Conservation (phyloP, 2,113 vertebrate species). For the Ceyx cyanopectus region DNA sequence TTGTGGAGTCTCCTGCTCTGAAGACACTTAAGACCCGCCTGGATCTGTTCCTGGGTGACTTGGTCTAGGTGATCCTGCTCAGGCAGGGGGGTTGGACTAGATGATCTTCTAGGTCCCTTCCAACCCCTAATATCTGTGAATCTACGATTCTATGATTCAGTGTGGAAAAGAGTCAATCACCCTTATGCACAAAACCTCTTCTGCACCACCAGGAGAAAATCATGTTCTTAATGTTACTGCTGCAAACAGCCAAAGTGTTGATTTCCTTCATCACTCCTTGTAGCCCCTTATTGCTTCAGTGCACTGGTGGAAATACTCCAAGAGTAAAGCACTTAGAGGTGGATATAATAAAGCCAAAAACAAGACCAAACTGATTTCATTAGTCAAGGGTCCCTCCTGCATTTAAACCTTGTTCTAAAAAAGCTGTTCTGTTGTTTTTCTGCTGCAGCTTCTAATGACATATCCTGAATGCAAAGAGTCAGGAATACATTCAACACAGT, state of each 20-base stretch:
- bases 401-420: not conserved
- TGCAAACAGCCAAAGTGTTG: not conserved
- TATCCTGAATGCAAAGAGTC: not conserved
- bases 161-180: not conserved
- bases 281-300: not conserved
- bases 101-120: no score
- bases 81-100: no score
- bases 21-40: no score
- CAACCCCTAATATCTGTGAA: no score
- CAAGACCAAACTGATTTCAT: not conserved
- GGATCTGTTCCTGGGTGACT: no score
- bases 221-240: not conserved
- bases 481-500: not conserved
- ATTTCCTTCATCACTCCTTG: not conserved
- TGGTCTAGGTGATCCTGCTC: no score
- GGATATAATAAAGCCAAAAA: not conserved
- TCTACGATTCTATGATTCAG: no score
- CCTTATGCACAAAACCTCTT: not conserved
- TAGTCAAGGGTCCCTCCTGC: not conserved
- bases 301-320: not conserved
- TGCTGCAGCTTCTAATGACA: fast-evolving
- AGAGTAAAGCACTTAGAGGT: not conserved
- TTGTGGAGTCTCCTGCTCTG: no score
- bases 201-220: not conserved
- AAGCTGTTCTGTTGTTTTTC: not conserved